Percentiles rank a stretch among this genome's conserved stretches.
These are phyloP conservation scores for Calyptomena viridis DNA, from an alignment of 2,113 vertebrate species.

Conservation along the genomic window DNA sequence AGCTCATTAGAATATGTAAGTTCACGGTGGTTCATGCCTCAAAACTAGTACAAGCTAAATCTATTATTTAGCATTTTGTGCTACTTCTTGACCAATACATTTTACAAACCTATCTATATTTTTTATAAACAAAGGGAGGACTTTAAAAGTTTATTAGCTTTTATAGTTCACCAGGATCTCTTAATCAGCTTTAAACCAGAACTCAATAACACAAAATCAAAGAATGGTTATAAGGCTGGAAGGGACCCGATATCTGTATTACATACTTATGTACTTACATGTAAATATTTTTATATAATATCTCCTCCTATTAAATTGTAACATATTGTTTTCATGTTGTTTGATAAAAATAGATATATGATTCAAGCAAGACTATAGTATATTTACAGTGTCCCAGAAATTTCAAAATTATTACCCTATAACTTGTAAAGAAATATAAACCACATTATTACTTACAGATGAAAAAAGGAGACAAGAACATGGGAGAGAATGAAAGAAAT, in stretches of 20 bases:
- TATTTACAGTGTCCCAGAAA: neutral
- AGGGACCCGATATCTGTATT: neutral
- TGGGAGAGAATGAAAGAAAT: neutral
- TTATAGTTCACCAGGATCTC: neutral
- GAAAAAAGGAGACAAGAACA: neutral
- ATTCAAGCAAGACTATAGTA: neutral
- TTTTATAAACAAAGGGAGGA: neutral
- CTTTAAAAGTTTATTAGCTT: neutral
- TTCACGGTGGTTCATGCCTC: neutral
- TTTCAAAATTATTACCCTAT: neutral
- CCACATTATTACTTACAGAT: neutral
- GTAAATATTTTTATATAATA: neutral
- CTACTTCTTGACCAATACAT: neutral
- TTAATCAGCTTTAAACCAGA: neutral
- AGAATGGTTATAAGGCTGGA: neutral
- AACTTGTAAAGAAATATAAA: neutral
- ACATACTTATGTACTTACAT: neutral
- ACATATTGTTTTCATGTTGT: neutral
- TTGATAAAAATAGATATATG: neutral
- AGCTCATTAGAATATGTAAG: neutral
- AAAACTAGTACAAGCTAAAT: neutral
- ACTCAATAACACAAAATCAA: neutral
- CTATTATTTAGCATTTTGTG: neutral
- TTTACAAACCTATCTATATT: neutral
- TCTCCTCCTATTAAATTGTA: neutral